Evolutionary conservation across 2,113 vertebrate species (phyloP).

Genomic region (Typhlomys cinereus): DNA sequence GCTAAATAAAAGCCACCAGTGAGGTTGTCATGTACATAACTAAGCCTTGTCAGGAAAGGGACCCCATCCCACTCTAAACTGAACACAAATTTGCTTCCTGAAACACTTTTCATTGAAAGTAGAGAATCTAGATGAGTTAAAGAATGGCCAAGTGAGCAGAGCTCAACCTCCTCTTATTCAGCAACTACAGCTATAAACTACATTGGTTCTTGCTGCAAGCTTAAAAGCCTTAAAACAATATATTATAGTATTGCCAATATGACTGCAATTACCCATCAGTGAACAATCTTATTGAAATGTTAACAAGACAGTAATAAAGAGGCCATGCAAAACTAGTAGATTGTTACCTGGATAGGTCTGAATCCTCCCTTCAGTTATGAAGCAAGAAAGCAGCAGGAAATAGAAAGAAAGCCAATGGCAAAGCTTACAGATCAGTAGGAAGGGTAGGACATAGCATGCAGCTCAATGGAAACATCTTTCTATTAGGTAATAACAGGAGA

Average conservation of each 20-base stretch:
- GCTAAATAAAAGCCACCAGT: constrained; percentile 31
- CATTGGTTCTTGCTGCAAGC: neutral
- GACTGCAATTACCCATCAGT: constrained; percentile 28
- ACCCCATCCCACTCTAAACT: constrained; percentile 57
- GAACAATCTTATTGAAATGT: constrained; percentile 24
- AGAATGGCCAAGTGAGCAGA: constrained; percentile 5
- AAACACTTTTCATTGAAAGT: constrained; percentile 37
- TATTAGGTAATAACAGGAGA: constrained; percentile 46
- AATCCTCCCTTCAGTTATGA: constrained; percentile 99
- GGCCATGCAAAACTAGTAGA: constrained; percentile 87
- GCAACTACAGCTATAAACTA: constrained; percentile 16
- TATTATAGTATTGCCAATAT: neutral
- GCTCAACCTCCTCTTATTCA: constrained; percentile 20
- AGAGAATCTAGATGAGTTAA: constrained; percentile 43
- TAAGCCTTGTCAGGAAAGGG: constrained; percentile 61
- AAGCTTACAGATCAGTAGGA: constrained; percentile 89
- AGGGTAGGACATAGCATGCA: constrained; percentile 84
- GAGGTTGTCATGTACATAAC: neutral
- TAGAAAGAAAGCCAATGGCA: constrained; percentile 97
- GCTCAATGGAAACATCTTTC: constrained; percentile 74
- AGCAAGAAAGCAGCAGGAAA: constrained; percentile 95
- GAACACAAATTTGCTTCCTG: constrained; percentile 34
- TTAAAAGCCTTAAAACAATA: constrained; percentile 38
- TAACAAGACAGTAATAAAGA: constrained; percentile 73
- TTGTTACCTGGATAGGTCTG: constrained; percentile 95